These are phyloP conservation scores for Nematolebias whitei DNA, from an alignment of 2,113 vertebrate genomes.

Conservation along the genomic window DNA sequence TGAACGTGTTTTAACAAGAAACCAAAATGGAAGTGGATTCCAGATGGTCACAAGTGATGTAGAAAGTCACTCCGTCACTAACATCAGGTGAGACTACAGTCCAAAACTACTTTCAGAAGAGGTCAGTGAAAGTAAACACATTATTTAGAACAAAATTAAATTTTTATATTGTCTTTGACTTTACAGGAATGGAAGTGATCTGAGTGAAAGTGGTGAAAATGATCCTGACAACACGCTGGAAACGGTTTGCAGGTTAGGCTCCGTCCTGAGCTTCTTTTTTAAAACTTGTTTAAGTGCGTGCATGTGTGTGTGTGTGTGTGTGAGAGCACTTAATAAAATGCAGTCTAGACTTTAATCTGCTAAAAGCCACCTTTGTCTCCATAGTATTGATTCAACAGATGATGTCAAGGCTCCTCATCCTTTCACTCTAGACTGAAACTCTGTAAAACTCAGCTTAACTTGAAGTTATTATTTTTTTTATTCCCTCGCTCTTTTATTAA, in stretches of 20 bases:
- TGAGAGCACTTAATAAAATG: background rate
- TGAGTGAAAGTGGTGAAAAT: background rate
- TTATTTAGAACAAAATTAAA: too few species aligned
- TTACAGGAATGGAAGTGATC: background rate
- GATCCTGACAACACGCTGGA: background rate
- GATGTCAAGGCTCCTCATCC: background rate
- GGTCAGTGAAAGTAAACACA: background rate
- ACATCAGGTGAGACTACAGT: background rate
- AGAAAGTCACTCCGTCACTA: background rate
- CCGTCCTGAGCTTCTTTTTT: background rate
- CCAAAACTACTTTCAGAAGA: background rate
- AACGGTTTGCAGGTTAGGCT: slow-evolving; percentile 22
- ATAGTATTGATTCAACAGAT: slow-evolving; percentile 20
- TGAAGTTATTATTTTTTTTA: slow-evolving; percentile 19
- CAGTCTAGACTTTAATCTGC: slow-evolving; percentile 31
- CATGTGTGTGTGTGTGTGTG: background rate
- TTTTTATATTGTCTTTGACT: background rate
- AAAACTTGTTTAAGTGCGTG: background rate
- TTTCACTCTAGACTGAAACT: background rate
- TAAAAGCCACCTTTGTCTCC: slow-evolving; percentile 38
- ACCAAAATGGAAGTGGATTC: background rate
- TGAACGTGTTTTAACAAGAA: background rate
- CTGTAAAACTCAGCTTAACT: background rate
- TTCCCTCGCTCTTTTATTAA: background rate
- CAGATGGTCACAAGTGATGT: background rate